phyloP scores from a whole-genome alignment of 1,140 invertebrate genomes.

The Eufriesea mexicana region DNA sequence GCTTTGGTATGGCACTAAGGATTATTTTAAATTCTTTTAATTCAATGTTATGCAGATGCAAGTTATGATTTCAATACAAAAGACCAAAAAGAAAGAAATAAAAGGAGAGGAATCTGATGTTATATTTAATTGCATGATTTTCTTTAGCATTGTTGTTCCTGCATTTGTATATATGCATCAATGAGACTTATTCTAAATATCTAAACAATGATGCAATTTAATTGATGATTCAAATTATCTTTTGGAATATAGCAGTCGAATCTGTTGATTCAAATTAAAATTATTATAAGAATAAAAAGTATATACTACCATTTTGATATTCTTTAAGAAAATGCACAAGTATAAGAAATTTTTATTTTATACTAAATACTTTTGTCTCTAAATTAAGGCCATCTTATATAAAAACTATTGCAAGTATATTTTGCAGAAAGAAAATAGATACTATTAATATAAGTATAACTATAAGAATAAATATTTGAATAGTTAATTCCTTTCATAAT shows the following conservation, averaged over 20 bases:
- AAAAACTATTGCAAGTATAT: conserved; percentile 67
- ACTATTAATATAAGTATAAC: neutral
- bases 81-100: conserved; percentile 2
- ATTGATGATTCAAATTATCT: conserved; percentile 5
- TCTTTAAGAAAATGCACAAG: conserved; percentile 33
- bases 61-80: conserved; percentile 8
- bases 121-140: conserved; percentile 5
- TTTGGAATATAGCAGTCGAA: conserved; percentile 13
- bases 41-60: conserved; percentile 24
- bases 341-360: conserved; percentile 22
- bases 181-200: conserved; percentile 23
- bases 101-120: neutral
- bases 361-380: conserved; percentile 51
- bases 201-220: neutral
- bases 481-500: neutral
- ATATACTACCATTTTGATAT: neutral
- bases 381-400: conserved; percentile 77
- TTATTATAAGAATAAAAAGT: neutral
- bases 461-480: conserved; percentile 30
- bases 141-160: neutral
- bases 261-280: conserved; percentile 26
- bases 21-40: conserved; percentile 55
- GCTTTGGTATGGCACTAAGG: conserved; percentile 74
- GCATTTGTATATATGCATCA: conserved; percentile 20
- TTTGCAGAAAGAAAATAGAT: too few species aligned